Evolutionary conservation across 2,888 invertebrate species (phyloP).

Genomic region (Ophonus ardosiacus): DNA sequence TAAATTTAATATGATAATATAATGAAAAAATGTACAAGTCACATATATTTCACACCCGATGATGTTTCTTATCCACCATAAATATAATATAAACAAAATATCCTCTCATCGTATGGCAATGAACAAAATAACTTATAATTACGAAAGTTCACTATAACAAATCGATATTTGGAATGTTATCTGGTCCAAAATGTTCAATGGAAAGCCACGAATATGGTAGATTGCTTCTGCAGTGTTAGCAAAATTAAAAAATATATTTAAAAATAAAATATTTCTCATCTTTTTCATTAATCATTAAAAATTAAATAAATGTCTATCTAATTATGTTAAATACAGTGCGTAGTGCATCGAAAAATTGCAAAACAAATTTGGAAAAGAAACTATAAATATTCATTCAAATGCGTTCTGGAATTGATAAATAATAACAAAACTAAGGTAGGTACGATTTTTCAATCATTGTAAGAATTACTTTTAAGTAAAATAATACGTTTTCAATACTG

Average conservation of each 20-base stretch:
- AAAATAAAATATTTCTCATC: conserved; percentile 55
- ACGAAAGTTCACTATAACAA: conserved; percentile 46
- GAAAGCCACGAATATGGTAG: conserved; percentile 43
- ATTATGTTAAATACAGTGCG: conserved; percentile 57
- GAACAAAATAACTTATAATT: conserved; percentile 56
- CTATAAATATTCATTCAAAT: conserved; percentile 32
- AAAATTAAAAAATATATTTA: conserved; percentile 61
- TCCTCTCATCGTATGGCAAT: conserved; percentile 58
- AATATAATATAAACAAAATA: conserved; percentile 59
- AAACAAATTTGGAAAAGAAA: conserved; percentile 30
- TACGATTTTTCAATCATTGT: conserved; percentile 39
- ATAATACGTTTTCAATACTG: conserved; percentile 18
- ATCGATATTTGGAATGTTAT: conserved; percentile 62
- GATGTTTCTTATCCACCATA: conserved; percentile 56
- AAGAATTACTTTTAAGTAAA: background rate
- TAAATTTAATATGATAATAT: conserved; percentile 64
- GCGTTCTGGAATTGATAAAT: conserved; percentile 41
- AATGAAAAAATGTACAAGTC: conserved; percentile 64
- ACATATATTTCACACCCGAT: conserved; percentile 57
- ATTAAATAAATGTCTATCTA: conserved; percentile 64
- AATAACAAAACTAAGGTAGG: conserved; percentile 32
- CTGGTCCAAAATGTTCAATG: conserved; percentile 50
- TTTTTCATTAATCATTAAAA: conserved; percentile 55
- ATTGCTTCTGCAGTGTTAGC: conserved; percentile 53
- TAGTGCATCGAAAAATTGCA: conserved; percentile 57